These are phyloP conservation scores for Todiramphus chloris DNA, from an alignment of 2,113 vertebrate genomes.

Conservation along the genomic window DNA sequence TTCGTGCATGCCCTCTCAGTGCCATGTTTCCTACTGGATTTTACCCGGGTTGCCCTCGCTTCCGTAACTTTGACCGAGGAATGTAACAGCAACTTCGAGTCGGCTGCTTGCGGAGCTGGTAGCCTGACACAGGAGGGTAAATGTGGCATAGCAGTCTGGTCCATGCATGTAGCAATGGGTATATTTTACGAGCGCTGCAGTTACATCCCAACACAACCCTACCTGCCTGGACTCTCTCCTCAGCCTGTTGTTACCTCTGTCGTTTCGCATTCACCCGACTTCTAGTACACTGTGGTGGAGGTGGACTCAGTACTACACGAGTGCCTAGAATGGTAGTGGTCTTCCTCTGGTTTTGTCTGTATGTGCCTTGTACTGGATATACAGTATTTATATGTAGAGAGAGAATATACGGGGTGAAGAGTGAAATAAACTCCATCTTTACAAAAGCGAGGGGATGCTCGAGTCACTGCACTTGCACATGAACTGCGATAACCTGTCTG, in stretches of 20 bases:
- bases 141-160: constrained; percentile 69
- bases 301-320: constrained; percentile 47
- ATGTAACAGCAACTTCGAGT: constrained; percentile 78
- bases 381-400: constrained; percentile 84
- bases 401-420: constrained; percentile 62
- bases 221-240: constrained; percentile 76
- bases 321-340: constrained; percentile 67
- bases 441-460: background rate
- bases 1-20: constrained; percentile 89
- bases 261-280: constrained; percentile 69
- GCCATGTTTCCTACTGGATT: constrained; percentile 80
- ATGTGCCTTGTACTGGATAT: constrained; percentile 77
- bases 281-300: constrained; percentile 63
- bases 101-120: constrained; percentile 83
- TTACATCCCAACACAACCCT: constrained; percentile 77
- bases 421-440: constrained; percentile 2
- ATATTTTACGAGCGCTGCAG: constrained; percentile 78
- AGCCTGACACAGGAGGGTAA: constrained; percentile 72
- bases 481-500: background rate
- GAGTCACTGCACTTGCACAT: background rate
- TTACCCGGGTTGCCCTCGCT: constrained; percentile 77
- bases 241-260: constrained; percentile 79
- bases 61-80: constrained; percentile 78
- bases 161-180: constrained; percentile 81
- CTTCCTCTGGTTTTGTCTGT: constrained; percentile 73